Percentiles rank a stretch among this genome's conserved stretches.
phyloP scores from a whole-genome alignment of 2,113 vertebrate species.

The Myodes glareolus region DNA sequence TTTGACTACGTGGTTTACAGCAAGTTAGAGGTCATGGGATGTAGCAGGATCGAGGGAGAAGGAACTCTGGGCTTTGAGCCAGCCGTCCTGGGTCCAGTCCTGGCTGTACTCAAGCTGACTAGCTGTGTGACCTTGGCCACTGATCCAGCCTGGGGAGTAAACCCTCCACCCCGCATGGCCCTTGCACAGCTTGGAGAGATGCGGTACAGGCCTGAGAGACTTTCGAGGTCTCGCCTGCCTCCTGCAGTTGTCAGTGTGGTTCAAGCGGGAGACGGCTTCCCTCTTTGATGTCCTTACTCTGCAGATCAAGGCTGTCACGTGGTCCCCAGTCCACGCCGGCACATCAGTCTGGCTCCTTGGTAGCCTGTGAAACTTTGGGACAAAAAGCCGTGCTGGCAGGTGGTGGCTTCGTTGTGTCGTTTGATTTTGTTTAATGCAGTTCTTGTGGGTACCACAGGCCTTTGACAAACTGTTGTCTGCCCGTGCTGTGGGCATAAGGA shows the following conservation, averaged over 20 bases:
- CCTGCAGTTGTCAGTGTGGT: constrained; percentile 7
- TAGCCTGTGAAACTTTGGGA: constrained; percentile 60
- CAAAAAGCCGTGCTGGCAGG: constrained; percentile 62
- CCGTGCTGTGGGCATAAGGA: background rate
- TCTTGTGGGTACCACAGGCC: background rate
- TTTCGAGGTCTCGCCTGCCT: background rate
- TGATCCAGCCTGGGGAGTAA: background rate
- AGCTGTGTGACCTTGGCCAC: constrained; percentile 22
- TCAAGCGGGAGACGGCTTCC: constrained; percentile 1
- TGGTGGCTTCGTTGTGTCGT: constrained; percentile 13
- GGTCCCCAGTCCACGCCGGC: constrained; percentile 17
- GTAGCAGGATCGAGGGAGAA: constrained; percentile 22
- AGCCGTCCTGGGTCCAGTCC: background rate
- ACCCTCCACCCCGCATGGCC: background rate
- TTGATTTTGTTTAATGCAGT: constrained; percentile 58
- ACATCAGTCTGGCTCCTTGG: background rate
- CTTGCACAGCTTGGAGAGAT: background rate
- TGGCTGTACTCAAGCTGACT: background rate
- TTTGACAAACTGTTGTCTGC: constrained; percentile 59
- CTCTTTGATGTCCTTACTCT: constrained; percentile 25
- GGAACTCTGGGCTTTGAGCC: background rate
- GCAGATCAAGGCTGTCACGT: constrained; percentile 34
- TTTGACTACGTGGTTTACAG: constrained; percentile 63
- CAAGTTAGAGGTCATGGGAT: constrained; percentile 50
- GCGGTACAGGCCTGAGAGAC: background rate